Evolutionary conservation across 2,113 vertebrate species (phyloP).

Genomic region (Petrocephalus zakoni): DNA sequence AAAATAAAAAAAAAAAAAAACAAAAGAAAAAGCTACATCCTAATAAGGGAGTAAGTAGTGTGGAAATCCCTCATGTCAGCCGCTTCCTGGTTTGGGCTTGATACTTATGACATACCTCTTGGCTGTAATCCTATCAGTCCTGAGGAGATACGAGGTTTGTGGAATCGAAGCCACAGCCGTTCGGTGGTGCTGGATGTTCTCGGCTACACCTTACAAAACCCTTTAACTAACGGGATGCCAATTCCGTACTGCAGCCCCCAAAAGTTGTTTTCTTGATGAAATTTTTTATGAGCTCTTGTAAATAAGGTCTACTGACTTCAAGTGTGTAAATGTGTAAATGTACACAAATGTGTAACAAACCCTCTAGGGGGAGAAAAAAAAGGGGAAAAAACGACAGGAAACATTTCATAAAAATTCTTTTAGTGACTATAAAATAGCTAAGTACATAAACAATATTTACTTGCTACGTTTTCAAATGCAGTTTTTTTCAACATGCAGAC

Average conservation of each 20-base stretch:
- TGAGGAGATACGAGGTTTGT: background rate
- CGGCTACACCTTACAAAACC: background rate
- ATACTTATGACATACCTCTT: background rate
- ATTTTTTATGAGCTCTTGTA: background rate
- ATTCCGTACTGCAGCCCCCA: background rate
- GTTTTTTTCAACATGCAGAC: slow-evolving; percentile 10
- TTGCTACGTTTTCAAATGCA: slow-evolving; percentile 2
- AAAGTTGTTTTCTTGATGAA: background rate
- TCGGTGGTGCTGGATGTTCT: background rate
- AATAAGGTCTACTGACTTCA: background rate
- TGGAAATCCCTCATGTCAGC: background rate
- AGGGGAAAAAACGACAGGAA: background rate
- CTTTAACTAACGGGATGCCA: background rate
- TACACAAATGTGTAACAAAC: background rate
- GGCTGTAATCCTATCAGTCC: background rate
- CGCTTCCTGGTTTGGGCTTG: background rate
- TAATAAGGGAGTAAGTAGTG: background rate
- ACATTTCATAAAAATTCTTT: slow-evolving; percentile 12
- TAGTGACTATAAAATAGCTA: slow-evolving; percentile 15
- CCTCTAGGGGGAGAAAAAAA: background rate
- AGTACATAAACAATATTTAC: background rate
- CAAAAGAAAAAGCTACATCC: background rate
- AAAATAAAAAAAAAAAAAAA: background rate
- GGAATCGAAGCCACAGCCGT: background rate
- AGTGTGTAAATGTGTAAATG: no score